phyloP scores from a whole-genome alignment of 2,113 vertebrate species.

The Sus scrofa region DNA sequence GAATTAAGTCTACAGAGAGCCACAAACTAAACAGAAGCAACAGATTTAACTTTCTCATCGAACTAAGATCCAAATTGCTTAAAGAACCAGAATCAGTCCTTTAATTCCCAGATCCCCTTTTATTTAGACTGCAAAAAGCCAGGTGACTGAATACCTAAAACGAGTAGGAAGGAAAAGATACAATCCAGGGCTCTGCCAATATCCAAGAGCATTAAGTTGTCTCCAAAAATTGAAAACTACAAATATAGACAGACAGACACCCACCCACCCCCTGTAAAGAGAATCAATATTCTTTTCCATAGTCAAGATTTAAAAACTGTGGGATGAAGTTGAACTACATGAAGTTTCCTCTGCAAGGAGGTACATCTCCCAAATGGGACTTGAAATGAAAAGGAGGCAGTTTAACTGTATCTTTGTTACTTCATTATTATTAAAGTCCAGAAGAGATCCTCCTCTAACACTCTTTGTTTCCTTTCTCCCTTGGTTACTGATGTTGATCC shows the following conservation, averaged over 20 bases:
- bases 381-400: not conserved
- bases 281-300: not conserved
- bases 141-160: not conserved
- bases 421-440: not conserved
- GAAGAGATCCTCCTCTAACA: slow-evolving; percentile 34
- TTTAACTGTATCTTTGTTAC: not conserved
- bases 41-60: slow-evolving; percentile 21
- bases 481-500: slow-evolving; percentile 41
- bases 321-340: not conserved
- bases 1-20: slow-evolving; percentile 36
- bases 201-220: not conserved
- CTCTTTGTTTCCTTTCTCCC: slow-evolving; percentile 49
- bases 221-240: not conserved
- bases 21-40: slow-evolving; percentile 47
- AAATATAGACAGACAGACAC: not conserved
- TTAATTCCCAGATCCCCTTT: not conserved
- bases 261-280: not conserved
- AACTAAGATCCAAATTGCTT: slow-evolving; percentile 16
- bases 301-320: not conserved
- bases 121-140: not conserved
- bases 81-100: not conserved
- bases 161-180: not conserved
- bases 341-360: not conserved
- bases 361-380: not conserved
- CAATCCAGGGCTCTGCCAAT: not conserved